Base-by-base conservation (phyloP, 2,113 vertebrate species). In the Micronycteris hirsuta region DNA sequence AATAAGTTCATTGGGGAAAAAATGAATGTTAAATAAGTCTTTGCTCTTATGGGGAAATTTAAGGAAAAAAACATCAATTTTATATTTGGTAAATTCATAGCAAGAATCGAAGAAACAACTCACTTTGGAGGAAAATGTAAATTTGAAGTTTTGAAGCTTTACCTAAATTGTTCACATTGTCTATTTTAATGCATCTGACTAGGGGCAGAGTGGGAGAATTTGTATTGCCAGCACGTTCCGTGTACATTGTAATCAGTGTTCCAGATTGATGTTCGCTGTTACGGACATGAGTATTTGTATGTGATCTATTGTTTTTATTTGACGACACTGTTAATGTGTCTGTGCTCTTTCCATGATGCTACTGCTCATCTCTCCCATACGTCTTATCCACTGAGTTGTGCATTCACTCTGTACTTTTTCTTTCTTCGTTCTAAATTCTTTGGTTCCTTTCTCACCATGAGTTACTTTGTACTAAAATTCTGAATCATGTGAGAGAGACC, bases 111-210 rank as follows among this genome's bases (percentile, higher is more conserved):
- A 74, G 36, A 43, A 83, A 43, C 7, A 74, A 26, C 22, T 68
- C 20, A 80, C 19, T 77, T 65, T 85, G 45, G 20, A 74, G 8
- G 5, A 58, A 74, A 93, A 81, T 22, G 0, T 61, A 61, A 58
- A 61, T 38, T 65, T 83, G 63, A 56, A 36, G 45, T 9, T 45
- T 74, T 83, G 67, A 87, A 2, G 16, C 74, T 92, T 94, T 65
- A 52, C 20, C 22, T 85, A 88, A 80, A 47, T 17, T 22, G 2
- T 52, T 56, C 7, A 31, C 41, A 7, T 43, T 36, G 17, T 58
- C 20, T 47, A 45, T 77, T 90, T 76, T 61, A 63, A 61, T 76
- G 24, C 70, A 36, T 90, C 33, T 68, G 38, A 63, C 15, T 28
- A 54, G 3, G 3, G 20, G 36, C 28, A 24, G 1, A 74, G 26